Percentiles rank a stretch among this genome's conserved stretches.
Conservation (phyloP, 2,113 vertebrate species). For the Neolamprologus variostigma region DNA sequence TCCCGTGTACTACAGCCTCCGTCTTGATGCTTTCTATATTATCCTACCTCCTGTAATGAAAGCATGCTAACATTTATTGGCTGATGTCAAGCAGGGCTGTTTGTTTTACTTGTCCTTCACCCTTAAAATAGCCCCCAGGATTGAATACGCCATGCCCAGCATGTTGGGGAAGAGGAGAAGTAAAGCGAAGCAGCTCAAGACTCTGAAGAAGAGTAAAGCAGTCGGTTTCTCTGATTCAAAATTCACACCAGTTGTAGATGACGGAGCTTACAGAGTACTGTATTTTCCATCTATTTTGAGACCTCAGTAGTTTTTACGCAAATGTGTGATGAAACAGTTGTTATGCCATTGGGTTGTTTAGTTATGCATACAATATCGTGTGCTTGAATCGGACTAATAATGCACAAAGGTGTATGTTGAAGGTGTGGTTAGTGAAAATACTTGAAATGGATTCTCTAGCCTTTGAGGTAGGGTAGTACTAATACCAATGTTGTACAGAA, state of each 20-base stretch:
- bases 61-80: slow-evolving; percentile 31
- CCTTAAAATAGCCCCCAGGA: not conserved
- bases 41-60: slow-evolving; percentile 77
- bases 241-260: slow-evolving; percentile 22
- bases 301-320: slow-evolving; percentile 72
- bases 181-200: not conserved
- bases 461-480: slow-evolving; percentile 73
- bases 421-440: slow-evolving; percentile 58
- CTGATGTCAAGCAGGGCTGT: not conserved
- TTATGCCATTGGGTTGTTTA: slow-evolving; percentile 46
- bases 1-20: not conserved
- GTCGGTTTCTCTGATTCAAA: not conserved
- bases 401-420: slow-evolving; percentile 41
- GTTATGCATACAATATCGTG: slow-evolving; percentile 43
- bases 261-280: slow-evolving; percentile 12
- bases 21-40: slow-evolving; percentile 66
- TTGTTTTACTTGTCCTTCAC: slow-evolving; percentile 30
- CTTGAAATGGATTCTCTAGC: slow-evolving; percentile 69
- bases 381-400: slow-evolving; percentile 48
- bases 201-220: not conserved
- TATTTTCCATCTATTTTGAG: slow-evolving; percentile 18
- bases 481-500: slow-evolving; percentile 73
- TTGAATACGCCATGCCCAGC: slow-evolving; percentile 4
- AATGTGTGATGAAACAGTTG: slow-evolving; percentile 72
- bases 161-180: not conserved